Base-by-base conservation (phyloP, 37 sponge, comb jelly and placozoan species). In the Amphimedon queenslandica region DNA sequence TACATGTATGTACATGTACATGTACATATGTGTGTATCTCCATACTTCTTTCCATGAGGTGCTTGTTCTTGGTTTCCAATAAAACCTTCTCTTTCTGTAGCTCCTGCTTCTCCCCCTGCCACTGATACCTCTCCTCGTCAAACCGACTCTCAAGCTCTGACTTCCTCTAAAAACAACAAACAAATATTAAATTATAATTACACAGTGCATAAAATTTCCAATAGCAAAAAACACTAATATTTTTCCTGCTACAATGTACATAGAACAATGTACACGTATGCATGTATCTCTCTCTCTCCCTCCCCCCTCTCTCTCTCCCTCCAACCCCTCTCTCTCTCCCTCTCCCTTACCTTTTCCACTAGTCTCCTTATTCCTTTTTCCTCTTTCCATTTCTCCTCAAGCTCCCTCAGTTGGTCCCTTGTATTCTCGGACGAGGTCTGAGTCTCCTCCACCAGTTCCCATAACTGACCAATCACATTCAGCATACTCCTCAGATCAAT, bases 301-400 rank as follows among this genome's bases (percentile, higher is more conserved):
- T 43, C 56, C 67, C 79, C 72, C 55, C 58, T 53, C 78, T 75
- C 23, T 70, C 69, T 11, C 27, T 18, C 69, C 61, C 79, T 37
- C 63, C 47, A 36, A 80, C 79, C 43, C 83, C 85, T 36, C 83
- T 89, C 71, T 83, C 13, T 18, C 8, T 47, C 53, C 53, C 57
- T 31, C 23, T 30, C 2, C 28, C 51, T 43, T 64, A 73, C 79
- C 72, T 42, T 67, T 53, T 83, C 80, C 23, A 71, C 69, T 11
- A 30, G 27, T 74, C 61, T 83, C 40, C 63, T 63, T 39, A 80
- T 83, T 37, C 83, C 85, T 36, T 89, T 89, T 65, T 83, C 84
- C 13, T 74, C 67, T 38, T 71, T 70, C 90, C 90, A 89, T 23
- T 78, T 74, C 4, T 76, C 77, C 35, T 89, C 84, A 56, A 89